phyloP scores from a whole-genome alignment of 2,797 vertebrate genomes.

The Xenopus petersii region DNA sequence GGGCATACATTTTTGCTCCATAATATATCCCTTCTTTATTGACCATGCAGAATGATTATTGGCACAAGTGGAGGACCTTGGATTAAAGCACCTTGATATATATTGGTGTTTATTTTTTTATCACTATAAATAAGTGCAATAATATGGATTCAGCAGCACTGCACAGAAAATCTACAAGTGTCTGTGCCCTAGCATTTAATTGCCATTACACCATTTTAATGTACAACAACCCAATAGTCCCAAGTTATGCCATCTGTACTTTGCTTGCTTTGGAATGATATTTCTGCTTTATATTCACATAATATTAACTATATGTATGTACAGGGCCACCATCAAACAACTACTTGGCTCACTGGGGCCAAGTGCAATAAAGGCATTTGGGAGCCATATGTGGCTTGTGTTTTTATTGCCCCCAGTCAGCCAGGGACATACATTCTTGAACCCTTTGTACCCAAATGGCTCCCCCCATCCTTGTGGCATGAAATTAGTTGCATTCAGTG shows the following conservation, averaged over 20 bases:
- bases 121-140: slow-evolving; percentile 29
- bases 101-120: slow-evolving; percentile 17
- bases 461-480: too few relatives aligned
- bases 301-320: too few relatives aligned
- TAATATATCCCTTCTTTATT: neutral
- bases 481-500: neutral
- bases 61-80: slow-evolving; percentile 14
- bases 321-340: neutral
- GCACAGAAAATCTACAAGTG: neutral
- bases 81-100: slow-evolving; percentile 27
- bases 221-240: neutral
- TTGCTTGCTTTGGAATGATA: neutral
- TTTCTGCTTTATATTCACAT: neutral
- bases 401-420: neutral
- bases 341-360: neutral
- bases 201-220: neutral
- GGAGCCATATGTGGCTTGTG: neutral
- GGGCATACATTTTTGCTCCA: slow-evolving; percentile 15
- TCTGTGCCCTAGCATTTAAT: neutral
- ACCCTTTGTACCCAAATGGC: too few relatives aligned
- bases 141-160: slow-evolving; percentile 11
- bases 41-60: slow-evolving; percentile 8
- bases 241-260: slow-evolving; percentile 1
- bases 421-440: too few relatives aligned
- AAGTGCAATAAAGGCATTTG: neutral